Conservation (phyloP, 2,797 vertebrate genomes). For the Acestrorhynchus altus region DNA sequence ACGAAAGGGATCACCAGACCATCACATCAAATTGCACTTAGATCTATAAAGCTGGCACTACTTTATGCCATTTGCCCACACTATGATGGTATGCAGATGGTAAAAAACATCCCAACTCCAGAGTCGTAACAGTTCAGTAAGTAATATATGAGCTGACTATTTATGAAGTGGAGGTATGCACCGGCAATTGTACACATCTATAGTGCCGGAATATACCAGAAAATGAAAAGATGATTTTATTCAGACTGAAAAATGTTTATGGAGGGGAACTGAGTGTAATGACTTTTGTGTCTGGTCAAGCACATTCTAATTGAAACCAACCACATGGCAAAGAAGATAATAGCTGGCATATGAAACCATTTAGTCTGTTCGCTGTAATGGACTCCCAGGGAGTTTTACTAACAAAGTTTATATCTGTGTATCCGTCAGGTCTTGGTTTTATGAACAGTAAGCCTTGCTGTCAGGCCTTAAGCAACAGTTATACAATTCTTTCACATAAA, state of each 20-base stretch:
- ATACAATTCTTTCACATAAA: slow-evolving; percentile 18
- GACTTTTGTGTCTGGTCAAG: slow-evolving; percentile 34
- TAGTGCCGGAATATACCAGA: slow-evolving; percentile 1
- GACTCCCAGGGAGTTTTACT: slow-evolving; percentile 39
- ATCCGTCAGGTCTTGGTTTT: slow-evolving; percentile 11
- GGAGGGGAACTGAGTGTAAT: slow-evolving; percentile 34
- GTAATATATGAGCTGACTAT: neutral
- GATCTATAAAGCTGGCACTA: neutral
- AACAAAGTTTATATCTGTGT: slow-evolving; percentile 23
- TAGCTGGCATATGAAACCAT: slow-evolving; percentile 46
- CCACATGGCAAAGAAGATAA: slow-evolving; percentile 23
- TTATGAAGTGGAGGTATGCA: slow-evolving; percentile 4
- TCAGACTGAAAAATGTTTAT: slow-evolving; percentile 11
- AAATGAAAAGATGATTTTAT: slow-evolving; percentile 22
- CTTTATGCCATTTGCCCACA: neutral
- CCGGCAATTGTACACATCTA: neutral
- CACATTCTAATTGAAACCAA: slow-evolving; percentile 21
- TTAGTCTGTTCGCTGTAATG: slow-evolving; percentile 11
- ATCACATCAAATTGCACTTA: neutral
- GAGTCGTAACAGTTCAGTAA: neutral
- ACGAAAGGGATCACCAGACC: neutral
- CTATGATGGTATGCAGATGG: neutral
- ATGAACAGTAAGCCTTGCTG: slow-evolving; percentile 16
- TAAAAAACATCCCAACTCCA: neutral
- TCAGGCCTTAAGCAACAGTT: slow-evolving; percentile 19